Percentiles rank a stretch among this genome's conserved stretches.
These are phyloP conservation scores for Pseudachorutes palmiensis DNA, from an alignment of 1,140 invertebrate species.

Conservation along the genomic window DNA sequence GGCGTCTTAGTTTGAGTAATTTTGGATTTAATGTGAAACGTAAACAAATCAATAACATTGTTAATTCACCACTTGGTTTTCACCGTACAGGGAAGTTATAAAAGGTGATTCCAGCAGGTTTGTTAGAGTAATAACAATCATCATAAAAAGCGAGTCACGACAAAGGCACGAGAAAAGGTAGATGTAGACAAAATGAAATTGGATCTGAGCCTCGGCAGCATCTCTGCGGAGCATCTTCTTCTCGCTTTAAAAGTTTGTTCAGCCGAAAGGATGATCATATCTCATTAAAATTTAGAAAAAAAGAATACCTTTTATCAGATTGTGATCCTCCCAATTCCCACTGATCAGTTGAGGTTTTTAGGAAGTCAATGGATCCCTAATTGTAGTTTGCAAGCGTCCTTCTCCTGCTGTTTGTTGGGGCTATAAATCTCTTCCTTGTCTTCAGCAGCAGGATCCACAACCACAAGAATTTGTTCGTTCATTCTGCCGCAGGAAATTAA, in stretches of 20 bases:
- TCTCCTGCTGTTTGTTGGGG: no score
- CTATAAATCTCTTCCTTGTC: slow-evolving; percentile 10
- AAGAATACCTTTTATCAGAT: no score
- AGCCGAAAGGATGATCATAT: background rate
- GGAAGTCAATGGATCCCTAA: no score
- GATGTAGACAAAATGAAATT: background rate
- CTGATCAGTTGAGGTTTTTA: no score
- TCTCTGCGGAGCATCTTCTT: background rate
- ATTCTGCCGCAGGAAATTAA: slow-evolving; percentile 6
- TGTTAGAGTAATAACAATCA: slow-evolving; percentile 12
- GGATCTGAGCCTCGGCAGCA: background rate
- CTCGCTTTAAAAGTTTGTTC: background rate
- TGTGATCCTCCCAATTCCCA: no score
- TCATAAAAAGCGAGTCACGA: slow-evolving; percentile 12
- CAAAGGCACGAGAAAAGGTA: slow-evolving; percentile 9
- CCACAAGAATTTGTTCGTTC: background rate
- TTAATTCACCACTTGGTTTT: no score
- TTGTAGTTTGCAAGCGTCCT: no score
- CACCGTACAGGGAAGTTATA: no score
- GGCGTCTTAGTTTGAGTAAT: no score
- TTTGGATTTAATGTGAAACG: no score
- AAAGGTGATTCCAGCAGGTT: no score
- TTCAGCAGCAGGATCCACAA: background rate
- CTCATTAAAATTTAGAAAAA: background rate
- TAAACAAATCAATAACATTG: no score